A percentile compares a stretch with the other conserved stretches of the same genome.
Conservation (phyloP, 1,140 invertebrate species). For the Cyclina sinensis region DNA sequence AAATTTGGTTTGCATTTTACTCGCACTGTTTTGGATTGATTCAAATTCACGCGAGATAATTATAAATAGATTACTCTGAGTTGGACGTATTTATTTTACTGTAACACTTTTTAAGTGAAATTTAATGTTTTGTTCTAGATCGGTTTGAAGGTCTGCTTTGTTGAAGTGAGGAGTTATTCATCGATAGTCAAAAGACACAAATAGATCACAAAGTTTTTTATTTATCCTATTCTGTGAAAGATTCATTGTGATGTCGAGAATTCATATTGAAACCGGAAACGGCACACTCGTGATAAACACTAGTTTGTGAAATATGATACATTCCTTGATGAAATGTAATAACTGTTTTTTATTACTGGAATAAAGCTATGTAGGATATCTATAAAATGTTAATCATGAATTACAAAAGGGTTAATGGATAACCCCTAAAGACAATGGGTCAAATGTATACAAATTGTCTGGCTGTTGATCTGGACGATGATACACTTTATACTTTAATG, state of each 20-base stretch:
- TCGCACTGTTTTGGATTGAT: no score
- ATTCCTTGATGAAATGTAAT: neutral
- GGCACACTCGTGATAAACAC: neutral
- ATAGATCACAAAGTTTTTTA: neutral
- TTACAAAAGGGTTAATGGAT: neutral
- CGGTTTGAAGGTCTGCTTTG: no score
- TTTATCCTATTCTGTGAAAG: no score
- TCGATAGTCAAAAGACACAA: no score
- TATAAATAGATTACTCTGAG: no score
- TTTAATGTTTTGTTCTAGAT: no score
- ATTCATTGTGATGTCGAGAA: neutral
- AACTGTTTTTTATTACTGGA: neutral
- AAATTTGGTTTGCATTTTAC: no score
- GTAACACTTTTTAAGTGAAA: no score
- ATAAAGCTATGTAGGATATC: constrained; percentile 11
- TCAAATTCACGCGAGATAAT: no score
- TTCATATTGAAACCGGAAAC: constrained; percentile 12
- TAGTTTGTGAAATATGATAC: neutral
- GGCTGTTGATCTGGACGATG: neutral
- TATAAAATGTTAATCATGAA: constrained; percentile 15
- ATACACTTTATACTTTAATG: neutral
- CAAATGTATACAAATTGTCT: neutral
- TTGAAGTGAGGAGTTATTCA: neutral
- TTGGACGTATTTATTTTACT: no score
- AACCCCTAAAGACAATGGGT: neutral